Percentiles rank a stretch among this genome's conserved stretches.
Evolutionary conservation across 2,797 vertebrate genomes (phyloP).

Genomic region (Brotogeris chrysoptera): DNA sequence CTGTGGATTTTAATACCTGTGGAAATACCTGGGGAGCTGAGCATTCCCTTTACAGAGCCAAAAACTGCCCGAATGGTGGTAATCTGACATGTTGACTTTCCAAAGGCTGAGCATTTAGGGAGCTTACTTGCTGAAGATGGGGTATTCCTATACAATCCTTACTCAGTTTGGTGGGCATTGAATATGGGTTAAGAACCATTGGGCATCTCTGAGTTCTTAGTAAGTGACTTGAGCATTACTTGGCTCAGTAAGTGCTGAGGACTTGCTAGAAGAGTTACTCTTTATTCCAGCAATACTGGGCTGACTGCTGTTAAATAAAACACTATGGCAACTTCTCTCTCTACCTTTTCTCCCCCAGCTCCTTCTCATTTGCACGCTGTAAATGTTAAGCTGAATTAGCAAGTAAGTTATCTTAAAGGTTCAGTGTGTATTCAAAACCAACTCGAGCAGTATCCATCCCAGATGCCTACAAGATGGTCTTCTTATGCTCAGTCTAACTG

Average conservation of each 20-base stretch:
- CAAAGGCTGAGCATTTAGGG: background rate
- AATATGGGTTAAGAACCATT: background rate
- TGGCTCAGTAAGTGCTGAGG: background rate
- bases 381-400: background rate
- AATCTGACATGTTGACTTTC: background rate
- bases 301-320: background rate
- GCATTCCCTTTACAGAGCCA: background rate
- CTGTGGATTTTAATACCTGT: background rate
- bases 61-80: rapidly evolving
- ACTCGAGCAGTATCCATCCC: background rate
- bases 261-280: background rate
- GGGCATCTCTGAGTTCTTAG: background rate
- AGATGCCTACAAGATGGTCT: background rate
- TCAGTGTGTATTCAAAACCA: background rate
- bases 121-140: background rate
- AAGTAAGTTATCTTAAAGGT: background rate
- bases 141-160: rapidly evolving
- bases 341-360: background rate
- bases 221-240: background rate
- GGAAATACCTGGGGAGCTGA: background rate
- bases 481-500: background rate
- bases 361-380: rapidly evolving
- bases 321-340: background rate
- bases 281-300: background rate
- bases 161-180: background rate